Percentiles rank a stretch among this genome's conserved stretches.
Evolutionary conservation across 2,888 invertebrate genomes (phyloP).

Genomic region (Ichneumon xanthorius): DNA sequence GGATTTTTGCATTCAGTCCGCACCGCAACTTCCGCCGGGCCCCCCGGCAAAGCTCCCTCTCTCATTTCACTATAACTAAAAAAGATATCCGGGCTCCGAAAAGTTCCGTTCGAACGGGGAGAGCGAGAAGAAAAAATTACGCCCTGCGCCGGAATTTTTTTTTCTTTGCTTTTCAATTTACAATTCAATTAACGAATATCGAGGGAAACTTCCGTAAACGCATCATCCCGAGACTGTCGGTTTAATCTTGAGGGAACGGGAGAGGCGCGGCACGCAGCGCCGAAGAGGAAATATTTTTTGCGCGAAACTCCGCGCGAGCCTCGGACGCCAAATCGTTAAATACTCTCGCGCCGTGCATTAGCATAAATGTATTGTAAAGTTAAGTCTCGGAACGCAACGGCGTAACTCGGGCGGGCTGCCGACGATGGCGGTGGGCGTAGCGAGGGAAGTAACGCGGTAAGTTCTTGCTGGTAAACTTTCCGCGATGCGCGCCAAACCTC

Average conservation of each 20-base stretch:
- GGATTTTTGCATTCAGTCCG: slow-evolving; percentile 40
- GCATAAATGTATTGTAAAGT: slow-evolving; percentile 62
- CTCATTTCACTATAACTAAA: slow-evolving; percentile 5
- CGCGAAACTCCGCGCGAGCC: not conserved
- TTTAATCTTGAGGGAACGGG: slow-evolving; percentile 14
- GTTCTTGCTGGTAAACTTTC: slow-evolving; percentile 55
- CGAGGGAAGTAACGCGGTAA: slow-evolving; percentile 43
- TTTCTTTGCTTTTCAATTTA: not conserved
- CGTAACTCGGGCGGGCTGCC: slow-evolving; percentile 18
- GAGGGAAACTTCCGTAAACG: slow-evolving; percentile 2
- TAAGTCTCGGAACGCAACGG: slow-evolving; percentile 40
- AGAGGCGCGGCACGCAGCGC: not conserved
- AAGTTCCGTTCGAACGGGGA: no score
- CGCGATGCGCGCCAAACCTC: slow-evolving; percentile 8
- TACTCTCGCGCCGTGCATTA: slow-evolving; percentile 34
- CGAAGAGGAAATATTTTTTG: slow-evolving; percentile 23
- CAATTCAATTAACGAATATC: slow-evolving; percentile 1
- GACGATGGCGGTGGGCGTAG: slow-evolving; percentile 19
- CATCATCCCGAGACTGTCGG: not conserved
- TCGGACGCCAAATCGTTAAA: slow-evolving; percentile 38
- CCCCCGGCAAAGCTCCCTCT: not conserved
- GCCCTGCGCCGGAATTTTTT: no score
- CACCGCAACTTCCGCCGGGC: not conserved
- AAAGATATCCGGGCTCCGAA: not conserved
- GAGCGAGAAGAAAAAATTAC: no score